Evolutionary conservation across 30 jellyfish, hydroid and myxozoan species (phyloP).

Genomic region (Pseudorhiza aurosa): DNA sequence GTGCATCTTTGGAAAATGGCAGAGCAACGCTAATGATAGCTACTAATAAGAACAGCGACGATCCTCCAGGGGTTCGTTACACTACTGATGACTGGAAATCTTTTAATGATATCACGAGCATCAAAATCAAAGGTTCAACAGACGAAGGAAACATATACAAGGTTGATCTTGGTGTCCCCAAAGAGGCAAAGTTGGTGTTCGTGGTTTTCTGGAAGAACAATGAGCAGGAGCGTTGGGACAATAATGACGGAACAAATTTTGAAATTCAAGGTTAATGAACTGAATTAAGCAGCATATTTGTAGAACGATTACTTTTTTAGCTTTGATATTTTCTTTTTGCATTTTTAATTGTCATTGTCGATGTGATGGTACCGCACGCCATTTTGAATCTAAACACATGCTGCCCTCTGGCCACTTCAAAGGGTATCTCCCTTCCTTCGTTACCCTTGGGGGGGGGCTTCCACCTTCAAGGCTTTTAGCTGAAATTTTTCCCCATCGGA

Average conservation of each 20-base stretch:
- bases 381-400: too few relatives aligned
- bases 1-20: conserved; percentile 5
- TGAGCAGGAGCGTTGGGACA: conserved; percentile 81
- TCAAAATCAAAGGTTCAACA: neutral
- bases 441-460: too few relatives aligned
- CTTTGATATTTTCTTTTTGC: neutral
- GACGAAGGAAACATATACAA: neutral
- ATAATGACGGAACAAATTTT: conserved; percentile 65
- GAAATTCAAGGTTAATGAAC: conserved; percentile 1
- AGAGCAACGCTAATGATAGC: conserved; percentile 5
- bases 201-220: conserved; percentile 52
- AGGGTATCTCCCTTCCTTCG: too few relatives aligned
- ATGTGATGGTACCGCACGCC: too few relatives aligned
- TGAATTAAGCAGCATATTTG: neutral
- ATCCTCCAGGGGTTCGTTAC: conserved; percentile 24
- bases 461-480: too few relatives aligned
- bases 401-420: too few relatives aligned
- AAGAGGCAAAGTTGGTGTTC: conserved; percentile 37
- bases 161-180: neutral
- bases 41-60: neutral
- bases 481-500: too few relatives aligned
- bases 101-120: conserved; percentile 25
- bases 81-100: conserved; percentile 78
- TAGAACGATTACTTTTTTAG: too few relatives aligned
- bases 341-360: too few relatives aligned